Conservation (phyloP, 2,888 invertebrate species). For the Gortyna flavago region DNA sequence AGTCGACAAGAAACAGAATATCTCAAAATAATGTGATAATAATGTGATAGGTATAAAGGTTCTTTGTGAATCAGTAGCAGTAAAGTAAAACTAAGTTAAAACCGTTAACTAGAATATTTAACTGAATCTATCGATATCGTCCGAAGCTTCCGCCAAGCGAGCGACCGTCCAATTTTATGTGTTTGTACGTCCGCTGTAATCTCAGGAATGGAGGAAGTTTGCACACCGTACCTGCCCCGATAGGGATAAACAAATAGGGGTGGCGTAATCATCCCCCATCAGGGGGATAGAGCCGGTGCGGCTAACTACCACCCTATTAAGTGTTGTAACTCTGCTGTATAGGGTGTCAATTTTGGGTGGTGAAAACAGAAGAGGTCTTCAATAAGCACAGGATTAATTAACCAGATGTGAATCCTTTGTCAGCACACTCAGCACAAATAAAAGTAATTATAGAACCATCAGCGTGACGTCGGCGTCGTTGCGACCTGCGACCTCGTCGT, state of each 20-base stretch:
- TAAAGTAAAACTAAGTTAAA: conserved; percentile 4
- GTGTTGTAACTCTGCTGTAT: background rate
- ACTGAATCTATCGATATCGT: conserved; percentile 31
- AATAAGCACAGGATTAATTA: conserved; percentile 11
- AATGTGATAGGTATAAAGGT: no score
- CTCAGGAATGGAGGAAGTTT: conserved; percentile 40
- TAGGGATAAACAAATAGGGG: conserved; percentile 40
- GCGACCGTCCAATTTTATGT: conserved; percentile 39
- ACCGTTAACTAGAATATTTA: conserved; percentile 24
- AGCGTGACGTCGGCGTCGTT: background rate
- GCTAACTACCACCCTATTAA: conserved; percentile 27
- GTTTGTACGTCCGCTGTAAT: conserved; percentile 37
- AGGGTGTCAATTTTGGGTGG: background rate
- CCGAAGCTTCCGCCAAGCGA: conserved; percentile 21
- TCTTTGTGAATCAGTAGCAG: no score
- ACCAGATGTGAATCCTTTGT: background rate
- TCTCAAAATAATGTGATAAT: no score
- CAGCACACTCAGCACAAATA: conserved; percentile 3
- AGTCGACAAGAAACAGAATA: background rate
- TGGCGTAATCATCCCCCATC: conserved; percentile 12
- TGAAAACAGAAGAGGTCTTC: background rate
- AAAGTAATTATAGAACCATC: background rate
- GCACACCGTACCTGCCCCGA: conserved; percentile 31
- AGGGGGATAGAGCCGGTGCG: conserved; percentile 4
- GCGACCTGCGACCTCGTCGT: background rate